Percentiles rank a stretch among this genome's conserved stretches.
Conservation (phyloP, 2,888 invertebrate species). For the Hydraecia micacea region DNA sequence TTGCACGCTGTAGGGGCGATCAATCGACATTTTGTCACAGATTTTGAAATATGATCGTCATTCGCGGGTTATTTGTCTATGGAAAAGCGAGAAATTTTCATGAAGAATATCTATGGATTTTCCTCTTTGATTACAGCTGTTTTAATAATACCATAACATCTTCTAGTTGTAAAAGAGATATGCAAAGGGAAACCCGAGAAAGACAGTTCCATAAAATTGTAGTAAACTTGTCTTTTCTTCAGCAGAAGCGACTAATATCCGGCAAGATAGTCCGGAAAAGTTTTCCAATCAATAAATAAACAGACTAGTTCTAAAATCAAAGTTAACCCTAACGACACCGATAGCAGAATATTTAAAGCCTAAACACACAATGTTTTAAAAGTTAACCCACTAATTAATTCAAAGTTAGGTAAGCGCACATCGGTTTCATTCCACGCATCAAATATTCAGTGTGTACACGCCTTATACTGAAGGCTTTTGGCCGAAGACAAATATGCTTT, state of each 20-base stretch:
- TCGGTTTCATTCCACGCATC: conserved; percentile 77
- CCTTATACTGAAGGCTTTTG: conserved; percentile 85
- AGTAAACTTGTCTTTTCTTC: background rate
- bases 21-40: conserved; percentile 69
- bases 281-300: conserved; percentile 45
- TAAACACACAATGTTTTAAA: conserved; percentile 61
- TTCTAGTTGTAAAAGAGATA: background rate
- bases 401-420: conserved; percentile 75
- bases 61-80: conserved; percentile 64
- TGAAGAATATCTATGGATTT: conserved; percentile 8
- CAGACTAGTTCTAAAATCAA: conserved; percentile 46
- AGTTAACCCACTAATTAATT: conserved; percentile 77
- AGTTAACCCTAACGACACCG: conserved; percentile 60
- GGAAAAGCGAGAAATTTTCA: conserved; percentile 32
- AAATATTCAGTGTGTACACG: conserved; percentile 86
- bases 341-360: conserved; percentile 54
- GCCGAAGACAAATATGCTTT: conserved; percentile 89
- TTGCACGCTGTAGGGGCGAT: conserved; percentile 60
- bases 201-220: background rate
- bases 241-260: background rate
- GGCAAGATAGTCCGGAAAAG: background rate
- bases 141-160: background rate
- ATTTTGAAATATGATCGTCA: conserved; percentile 70
- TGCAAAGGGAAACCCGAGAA: background rate
- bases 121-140: background rate